These are phyloP conservation scores for Sanderia malayensis DNA, from an alignment of 30 jellyfish, hydroid and myxozoan species.

Conservation along the genomic window DNA sequence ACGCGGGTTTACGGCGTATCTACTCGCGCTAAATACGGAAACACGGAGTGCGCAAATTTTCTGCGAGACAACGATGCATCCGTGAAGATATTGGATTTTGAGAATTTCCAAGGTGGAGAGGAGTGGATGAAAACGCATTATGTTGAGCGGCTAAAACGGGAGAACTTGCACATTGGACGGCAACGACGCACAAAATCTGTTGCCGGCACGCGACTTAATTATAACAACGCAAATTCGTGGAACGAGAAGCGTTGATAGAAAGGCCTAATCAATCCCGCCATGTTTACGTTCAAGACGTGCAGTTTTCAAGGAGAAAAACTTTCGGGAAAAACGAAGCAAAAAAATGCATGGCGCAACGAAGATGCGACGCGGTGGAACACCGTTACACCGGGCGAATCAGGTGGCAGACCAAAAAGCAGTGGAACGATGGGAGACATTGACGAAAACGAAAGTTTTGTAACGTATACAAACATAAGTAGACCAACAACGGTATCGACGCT, in stretches of 20 bases:
- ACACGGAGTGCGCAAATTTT: conserved; percentile 37
- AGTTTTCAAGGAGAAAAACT: too few relatives aligned
- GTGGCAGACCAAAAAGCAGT: neutral
- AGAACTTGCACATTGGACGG: conserved; percentile 19
- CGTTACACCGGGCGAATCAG: too few relatives aligned
- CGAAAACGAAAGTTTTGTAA: conserved; percentile 10
- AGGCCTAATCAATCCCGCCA: conserved; percentile 51
- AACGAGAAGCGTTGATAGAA: conserved; percentile 4
- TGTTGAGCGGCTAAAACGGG: conserved; percentile 12
- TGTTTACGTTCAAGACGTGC: neutral
- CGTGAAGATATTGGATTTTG: conserved; percentile 19
- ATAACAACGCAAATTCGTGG: neutral
- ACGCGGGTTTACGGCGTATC: conserved; percentile 51
- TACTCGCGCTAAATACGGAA: conserved; percentile 50
- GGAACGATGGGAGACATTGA: neutral
- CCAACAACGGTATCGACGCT: conserved; percentile 30
- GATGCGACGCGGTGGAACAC: too few relatives aligned
- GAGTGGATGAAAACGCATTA: conserved; percentile 42
- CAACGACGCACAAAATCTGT: conserved; percentile 20
- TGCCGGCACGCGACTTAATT: neutral
- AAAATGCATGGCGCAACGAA: neutral
- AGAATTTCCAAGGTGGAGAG: conserved; percentile 34
- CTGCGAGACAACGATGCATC: conserved; percentile 51
- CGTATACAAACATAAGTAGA: conserved; percentile 17
- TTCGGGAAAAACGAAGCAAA: neutral